Conservation (phyloP, 2,888 invertebrate genomes). For the Lypha dubia region DNA sequence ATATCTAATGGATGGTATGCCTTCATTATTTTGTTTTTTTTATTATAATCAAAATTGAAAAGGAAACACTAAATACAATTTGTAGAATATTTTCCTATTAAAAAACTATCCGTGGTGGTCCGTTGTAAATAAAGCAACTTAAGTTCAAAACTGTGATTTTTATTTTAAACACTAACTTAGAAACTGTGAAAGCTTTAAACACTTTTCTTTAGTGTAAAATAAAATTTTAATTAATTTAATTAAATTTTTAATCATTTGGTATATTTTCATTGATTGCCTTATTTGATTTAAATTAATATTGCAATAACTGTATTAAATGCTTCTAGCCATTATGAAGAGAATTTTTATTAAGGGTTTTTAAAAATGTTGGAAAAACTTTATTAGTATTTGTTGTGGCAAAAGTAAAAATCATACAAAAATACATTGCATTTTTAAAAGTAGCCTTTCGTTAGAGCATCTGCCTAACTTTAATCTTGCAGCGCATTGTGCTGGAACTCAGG, state of each 20-base stretch:
- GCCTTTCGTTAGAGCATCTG: too few relatives aligned
- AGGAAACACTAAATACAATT: not conserved
- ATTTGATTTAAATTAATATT: too few relatives aligned
- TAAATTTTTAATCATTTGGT: slow-evolving; percentile 11
- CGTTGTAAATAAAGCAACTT: not conserved
- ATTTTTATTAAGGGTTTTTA: too few relatives aligned
- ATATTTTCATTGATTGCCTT: too few relatives aligned
- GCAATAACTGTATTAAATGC: too few relatives aligned
- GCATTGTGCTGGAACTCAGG: too few relatives aligned
- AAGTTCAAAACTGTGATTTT: not conserved
- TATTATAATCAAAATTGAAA: not conserved
- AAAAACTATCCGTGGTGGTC: slow-evolving; percentile 18
- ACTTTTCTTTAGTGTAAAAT: not conserved
- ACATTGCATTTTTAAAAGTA: too few relatives aligned
- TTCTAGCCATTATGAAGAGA: too few relatives aligned
- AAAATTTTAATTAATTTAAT: not conserved
- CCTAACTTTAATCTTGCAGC: too few relatives aligned
- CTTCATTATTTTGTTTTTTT: not conserved
- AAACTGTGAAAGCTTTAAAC: not conserved
- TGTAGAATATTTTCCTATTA: not conserved
- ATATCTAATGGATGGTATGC: not conserved
- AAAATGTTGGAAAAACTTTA: too few relatives aligned
- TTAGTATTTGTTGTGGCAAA: too few relatives aligned
- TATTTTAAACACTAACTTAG: not conserved
- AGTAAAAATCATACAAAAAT: too few relatives aligned